These are phyloP conservation scores for Botia kubotai DNA, from an alignment of 2,797 vertebrate genomes.

Conservation along the genomic window DNA sequence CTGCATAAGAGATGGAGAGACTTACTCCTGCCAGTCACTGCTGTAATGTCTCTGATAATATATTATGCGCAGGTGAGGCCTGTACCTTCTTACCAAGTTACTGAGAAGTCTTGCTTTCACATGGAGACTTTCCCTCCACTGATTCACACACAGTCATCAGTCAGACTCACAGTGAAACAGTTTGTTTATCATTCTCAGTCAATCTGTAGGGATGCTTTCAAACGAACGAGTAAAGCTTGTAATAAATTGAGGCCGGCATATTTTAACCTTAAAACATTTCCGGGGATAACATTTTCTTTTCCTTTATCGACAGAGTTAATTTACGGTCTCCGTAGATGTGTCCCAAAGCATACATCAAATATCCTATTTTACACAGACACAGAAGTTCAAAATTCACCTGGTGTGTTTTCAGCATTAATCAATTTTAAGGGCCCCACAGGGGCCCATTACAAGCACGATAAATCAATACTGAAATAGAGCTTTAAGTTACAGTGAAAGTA, in stretches of 20 bases:
- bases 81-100: slow-evolving; percentile 25
- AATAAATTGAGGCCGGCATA: slow-evolving; percentile 37
- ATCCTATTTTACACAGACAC: slow-evolving; percentile 31
- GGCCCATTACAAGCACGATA: slow-evolving; percentile 33
- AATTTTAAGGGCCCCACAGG: slow-evolving; percentile 26
- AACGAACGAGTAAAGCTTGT: not conserved
- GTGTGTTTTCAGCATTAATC: slow-evolving; percentile 43
- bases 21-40: slow-evolving; percentile 23
- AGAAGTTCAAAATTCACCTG: slow-evolving; percentile 35
- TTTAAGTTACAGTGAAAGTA: slow-evolving; percentile 35
- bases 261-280: slow-evolving; percentile 29
- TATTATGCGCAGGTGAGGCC: slow-evolving; percentile 42
- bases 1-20: slow-evolving; percentile 24
- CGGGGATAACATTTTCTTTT: slow-evolving; percentile 17
- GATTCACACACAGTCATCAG: slow-evolving; percentile 41
- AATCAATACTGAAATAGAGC: slow-evolving; percentile 49
- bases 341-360: slow-evolving; percentile 38
- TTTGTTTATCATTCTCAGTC: not conserved
- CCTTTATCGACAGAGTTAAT: slow-evolving; percentile 45
- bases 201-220: not conserved
- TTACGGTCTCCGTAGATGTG: slow-evolving; percentile 30
- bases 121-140: not conserved
- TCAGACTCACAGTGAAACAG: slow-evolving; percentile 5
- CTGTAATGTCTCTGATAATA: slow-evolving; percentile 40
- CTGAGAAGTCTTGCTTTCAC: slow-evolving; percentile 17